Evolutionary conservation across 2,888 invertebrate genomes (phyloP).

Genomic region (Oasisia sp.): DNA sequence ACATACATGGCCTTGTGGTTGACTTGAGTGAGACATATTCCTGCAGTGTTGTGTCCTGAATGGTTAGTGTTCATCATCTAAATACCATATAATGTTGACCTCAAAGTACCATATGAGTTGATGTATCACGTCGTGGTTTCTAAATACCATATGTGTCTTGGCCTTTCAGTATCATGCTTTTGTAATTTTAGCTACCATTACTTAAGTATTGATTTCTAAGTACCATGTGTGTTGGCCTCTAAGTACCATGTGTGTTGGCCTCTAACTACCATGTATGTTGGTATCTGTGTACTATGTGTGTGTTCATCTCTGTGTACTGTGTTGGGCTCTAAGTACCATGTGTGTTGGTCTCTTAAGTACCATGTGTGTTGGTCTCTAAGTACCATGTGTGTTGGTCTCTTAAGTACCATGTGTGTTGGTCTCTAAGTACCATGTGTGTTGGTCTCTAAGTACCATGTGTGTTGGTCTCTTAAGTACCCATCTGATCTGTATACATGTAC

Average conservation of each 20-base stretch:
- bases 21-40: too few species aligned
- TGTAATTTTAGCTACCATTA: too few species aligned
- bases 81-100: too few species aligned
- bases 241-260: background rate
- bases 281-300: slow-evolving; percentile 30
- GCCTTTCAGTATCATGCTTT: too few species aligned
- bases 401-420: too few species aligned
- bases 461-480: background rate
- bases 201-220: too few species aligned
- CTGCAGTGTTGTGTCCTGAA: background rate
- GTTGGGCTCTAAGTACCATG: slow-evolving; percentile 25
- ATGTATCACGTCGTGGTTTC: background rate
- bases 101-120: too few species aligned
- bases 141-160: background rate
- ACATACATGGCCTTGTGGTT: too few species aligned
- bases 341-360: background rate
- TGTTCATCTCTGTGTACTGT: slow-evolving; percentile 55
- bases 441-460: background rate
- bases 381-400: background rate
- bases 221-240: background rate
- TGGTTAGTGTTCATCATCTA: background rate
- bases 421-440: too few species aligned
- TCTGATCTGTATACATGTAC: too few species aligned
- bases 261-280: background rate
- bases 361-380: background rate